Base-by-base conservation (phyloP, 53 echinoderm and acorn worm species). In the Antedon mediterranea region DNA sequence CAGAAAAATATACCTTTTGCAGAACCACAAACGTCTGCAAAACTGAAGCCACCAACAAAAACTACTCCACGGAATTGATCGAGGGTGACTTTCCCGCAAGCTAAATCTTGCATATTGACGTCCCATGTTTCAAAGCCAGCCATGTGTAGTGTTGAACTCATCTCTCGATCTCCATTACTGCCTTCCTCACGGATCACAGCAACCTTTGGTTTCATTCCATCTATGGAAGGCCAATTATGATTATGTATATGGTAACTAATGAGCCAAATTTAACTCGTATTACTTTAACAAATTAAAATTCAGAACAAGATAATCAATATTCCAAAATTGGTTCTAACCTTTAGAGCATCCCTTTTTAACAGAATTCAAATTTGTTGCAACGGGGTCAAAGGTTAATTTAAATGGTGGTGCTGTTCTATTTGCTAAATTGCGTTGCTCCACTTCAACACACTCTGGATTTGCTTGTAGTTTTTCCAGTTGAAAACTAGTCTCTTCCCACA, bases 91-190 rank as follows among this genome's bases (percentile, higher is more conserved):
- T 72, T 73, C 18, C 92, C 89, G 18, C 78, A 79, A 28, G 89
- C 81, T 1, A 95, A 84, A 84, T 95, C 97, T 41, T 95, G 97
- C 97, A 95, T 95, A 82, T 95, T 95, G 71, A 95, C 83, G 73
- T 95, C 97, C 97, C 97, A 95, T 14, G 86, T 87, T 34, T 95
- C 91, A 82, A 95, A 95, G 30, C 92, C 92, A 28, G 88, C 97
- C 80, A 82, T 88, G 72, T 89, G 75, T 76, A 95, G 84, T 6
- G 97, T 88, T 0, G 97, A 87, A 0, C 84, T 85, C 97, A 95
- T 95, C 86, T 95, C 97, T 42, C 97, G 91, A 75, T 95, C 97
- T 28, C 97, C 97, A n/a, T 95, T 95, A 30, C 92, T 95, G 0
- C 97, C 97, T 57, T 95, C 97, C 80, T 95, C 97, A 23, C 97